phyloP scores from a whole-genome alignment of 2,113 vertebrate species.

The Rhizomys pruinosus region DNA sequence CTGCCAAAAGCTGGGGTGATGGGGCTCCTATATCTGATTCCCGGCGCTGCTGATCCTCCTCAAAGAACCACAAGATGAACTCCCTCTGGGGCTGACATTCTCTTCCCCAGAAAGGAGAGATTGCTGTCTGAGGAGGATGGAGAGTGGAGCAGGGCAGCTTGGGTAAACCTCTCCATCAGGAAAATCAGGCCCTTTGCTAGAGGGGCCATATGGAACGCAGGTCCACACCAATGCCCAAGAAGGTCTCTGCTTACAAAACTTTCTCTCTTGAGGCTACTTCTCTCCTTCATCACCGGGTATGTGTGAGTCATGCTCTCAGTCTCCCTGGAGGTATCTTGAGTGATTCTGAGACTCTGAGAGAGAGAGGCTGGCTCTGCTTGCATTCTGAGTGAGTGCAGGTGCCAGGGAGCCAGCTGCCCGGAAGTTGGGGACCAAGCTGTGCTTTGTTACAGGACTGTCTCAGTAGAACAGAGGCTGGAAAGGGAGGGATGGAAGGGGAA shows the following conservation, averaged over 20 bases:
- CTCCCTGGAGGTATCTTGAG: background rate
- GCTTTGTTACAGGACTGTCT: too few relatives aligned
- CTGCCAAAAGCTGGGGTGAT: too few relatives aligned
- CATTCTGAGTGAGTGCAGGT: slow-evolving; percentile 16
- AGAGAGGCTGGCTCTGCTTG: background rate
- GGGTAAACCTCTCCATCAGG: background rate
- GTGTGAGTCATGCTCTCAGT: slow-evolving; percentile 1
- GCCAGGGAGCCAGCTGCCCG: background rate
- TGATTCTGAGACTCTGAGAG: background rate
- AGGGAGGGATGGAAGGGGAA: background rate
- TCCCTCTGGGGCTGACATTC: background rate
- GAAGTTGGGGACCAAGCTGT: background rate
- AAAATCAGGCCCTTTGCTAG: background rate
- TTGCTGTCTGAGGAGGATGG: background rate
- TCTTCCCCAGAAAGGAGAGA: too few relatives aligned
- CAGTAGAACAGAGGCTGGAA: background rate
- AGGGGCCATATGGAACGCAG: too few relatives aligned
- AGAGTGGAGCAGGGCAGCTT: background rate
- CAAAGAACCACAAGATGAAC: background rate
- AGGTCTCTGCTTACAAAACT: background rate
- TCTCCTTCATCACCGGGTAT: background rate
- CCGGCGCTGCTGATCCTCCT: background rate
- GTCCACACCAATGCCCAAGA: too few relatives aligned
- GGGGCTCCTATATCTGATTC: background rate
- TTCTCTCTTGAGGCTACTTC: background rate